Percentiles rank a stretch among this genome's conserved stretches.
Evolutionary conservation across 2,888 invertebrate species (phyloP).

Genomic region (Peribatodes rhomboidaria): DNA sequence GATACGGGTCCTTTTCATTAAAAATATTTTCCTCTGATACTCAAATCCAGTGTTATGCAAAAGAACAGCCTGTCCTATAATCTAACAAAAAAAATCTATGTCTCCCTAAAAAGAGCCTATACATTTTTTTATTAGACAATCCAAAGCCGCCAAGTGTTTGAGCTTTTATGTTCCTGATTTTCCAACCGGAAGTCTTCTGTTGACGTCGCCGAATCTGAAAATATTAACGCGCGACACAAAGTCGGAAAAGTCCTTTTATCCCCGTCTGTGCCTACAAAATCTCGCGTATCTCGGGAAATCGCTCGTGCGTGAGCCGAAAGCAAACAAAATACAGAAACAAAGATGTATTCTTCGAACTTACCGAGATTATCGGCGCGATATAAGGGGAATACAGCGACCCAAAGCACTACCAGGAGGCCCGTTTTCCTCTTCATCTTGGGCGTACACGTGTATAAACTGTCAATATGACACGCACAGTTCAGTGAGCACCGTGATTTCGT

Average conservation of each 20-base stretch:
- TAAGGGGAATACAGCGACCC: constrained; percentile 75
- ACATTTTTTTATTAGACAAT: constrained; percentile 1
- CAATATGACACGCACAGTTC: constrained; percentile 49
- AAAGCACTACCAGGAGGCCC: constrained; percentile 71
- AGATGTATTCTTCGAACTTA: constrained; percentile 55
- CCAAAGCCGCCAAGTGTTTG: constrained; percentile 1
- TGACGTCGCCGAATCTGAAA: constrained; percentile 32
- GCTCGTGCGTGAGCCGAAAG: constrained; percentile 47
- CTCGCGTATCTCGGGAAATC: constrained; percentile 42
- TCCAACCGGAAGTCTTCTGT: constrained; percentile 30
- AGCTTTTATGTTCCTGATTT: constrained; percentile 24
- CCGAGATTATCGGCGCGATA: constrained; percentile 81
- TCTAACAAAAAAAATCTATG: background rate
- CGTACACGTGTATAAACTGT: constrained; percentile 43
- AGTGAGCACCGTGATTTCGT: constrained; percentile 36
- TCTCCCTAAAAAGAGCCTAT: background rate
- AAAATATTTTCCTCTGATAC: background rate
- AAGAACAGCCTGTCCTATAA: background rate
- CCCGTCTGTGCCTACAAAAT: constrained; percentile 37
- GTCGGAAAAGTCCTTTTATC: constrained; percentile 37
- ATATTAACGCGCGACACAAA: constrained; percentile 39
- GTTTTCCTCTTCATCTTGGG: constrained; percentile 67
- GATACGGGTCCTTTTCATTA: too few species aligned
- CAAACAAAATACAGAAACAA: constrained; percentile 45
- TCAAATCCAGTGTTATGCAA: background rate